Evolutionary conservation across 2,797 vertebrate species (phyloP), one percentile per base, ranked within the genome.

Genomic region (Nyctalus aviator): DNA sequence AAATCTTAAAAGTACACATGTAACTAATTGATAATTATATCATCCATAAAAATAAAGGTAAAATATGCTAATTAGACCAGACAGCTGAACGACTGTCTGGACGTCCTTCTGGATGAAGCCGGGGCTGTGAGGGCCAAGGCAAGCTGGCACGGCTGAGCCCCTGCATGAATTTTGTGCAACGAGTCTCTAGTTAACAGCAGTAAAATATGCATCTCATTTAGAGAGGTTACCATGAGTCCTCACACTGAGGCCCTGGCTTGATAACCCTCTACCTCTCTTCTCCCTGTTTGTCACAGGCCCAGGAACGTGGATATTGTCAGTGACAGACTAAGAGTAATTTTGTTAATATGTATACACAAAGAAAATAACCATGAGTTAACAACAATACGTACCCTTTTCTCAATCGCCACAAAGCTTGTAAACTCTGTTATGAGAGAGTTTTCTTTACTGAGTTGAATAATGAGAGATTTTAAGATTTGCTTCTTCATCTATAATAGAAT

Each of bases 401-500:
- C 99, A 76, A 99, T 96, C 57, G 99, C 99, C 92, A 99, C 98
- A 78, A 99, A 99, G 97, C 99, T 99, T 97, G 99, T 99, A 96
- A 99, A 99, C 92, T 99, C 99, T 88, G 98, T 99, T 95, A 99
- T 97, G 89, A 99, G 98, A 92, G 98, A 99, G 96, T 98, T 99
- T 97, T 99, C 98, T 97, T 98, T 99, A 97, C 99, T 99, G 48
- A 99, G 95, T 53, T 98, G 96, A 71, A 99, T 96, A 96, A 99
- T 98, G 96, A 97, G 98, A 88, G 98, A 98, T 97, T 99, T 99
- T 97, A 99, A 88, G 94, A 97, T 97, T 10, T 98, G 98, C 96
- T 99, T 99, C 97, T 98, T 99, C 90, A 98, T 98, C 99, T 99
- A 98, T 69, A 77, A 96, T 27, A 94, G 83, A 94, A 97, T 66